Conservation (phyloP, 2,888 invertebrate species). For the Hyppa rectilinea region DNA sequence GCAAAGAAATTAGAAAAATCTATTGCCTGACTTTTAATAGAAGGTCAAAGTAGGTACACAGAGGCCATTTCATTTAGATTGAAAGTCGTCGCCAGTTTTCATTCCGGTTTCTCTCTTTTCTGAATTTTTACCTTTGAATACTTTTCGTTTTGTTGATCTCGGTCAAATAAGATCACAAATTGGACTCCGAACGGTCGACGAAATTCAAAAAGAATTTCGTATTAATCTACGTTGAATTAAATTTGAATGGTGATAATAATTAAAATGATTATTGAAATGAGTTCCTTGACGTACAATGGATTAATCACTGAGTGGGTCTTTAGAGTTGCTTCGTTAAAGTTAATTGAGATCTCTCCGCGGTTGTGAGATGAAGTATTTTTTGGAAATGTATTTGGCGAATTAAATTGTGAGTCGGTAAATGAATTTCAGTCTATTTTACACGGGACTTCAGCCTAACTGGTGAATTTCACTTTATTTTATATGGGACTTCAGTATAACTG, state of each 20-base stretch:
- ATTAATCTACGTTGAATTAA: constrained; percentile 57
- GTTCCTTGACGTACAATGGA: constrained; percentile 44
- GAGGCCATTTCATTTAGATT: constrained; percentile 59
- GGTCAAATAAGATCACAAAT: constrained; percentile 66
- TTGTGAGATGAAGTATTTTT: not conserved
- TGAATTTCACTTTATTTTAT: too few relatives aligned
- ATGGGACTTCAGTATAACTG: too few relatives aligned
- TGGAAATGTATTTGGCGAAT: not conserved
- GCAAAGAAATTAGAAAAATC: constrained; percentile 28
- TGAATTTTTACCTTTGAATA: constrained; percentile 58
- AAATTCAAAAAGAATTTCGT: constrained; percentile 57
- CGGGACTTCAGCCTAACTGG: too few relatives aligned
- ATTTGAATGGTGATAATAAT: constrained; percentile 60
- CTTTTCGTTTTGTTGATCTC: constrained; percentile 63
- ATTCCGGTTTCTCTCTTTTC: constrained; percentile 45
- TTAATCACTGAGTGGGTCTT: constrained; percentile 25
- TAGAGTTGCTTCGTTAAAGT: constrained; percentile 32
- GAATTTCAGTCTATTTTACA: too few relatives aligned
- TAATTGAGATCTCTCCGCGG: constrained; percentile 40
- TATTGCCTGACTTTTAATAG: constrained; percentile 24
- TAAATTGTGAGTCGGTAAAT: too few relatives aligned
- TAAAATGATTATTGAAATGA: constrained; percentile 57
- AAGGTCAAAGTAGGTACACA: constrained; percentile 35
- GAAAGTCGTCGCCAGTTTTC: constrained; percentile 53
- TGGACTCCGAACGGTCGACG: constrained; percentile 49